Evolutionary conservation across 2,113 vertebrate species (phyloP).

Genomic region (Peucedramus taeniatus): DNA sequence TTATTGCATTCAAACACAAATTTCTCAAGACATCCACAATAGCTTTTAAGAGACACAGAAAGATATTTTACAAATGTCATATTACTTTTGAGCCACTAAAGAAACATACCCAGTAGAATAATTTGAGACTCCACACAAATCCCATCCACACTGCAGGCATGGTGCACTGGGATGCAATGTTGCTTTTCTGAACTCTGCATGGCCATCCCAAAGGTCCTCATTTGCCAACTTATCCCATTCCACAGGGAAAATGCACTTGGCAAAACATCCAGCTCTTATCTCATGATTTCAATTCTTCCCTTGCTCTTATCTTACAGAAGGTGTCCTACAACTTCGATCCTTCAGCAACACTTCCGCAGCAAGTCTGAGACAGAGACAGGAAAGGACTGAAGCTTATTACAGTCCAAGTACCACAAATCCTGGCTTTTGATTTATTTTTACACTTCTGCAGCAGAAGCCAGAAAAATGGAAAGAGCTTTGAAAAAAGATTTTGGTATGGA

Average conservation of each 20-base stretch:
- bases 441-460: background rate
- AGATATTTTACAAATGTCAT: background rate
- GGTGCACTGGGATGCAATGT: rapidly evolving
- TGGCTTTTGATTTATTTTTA: background rate
- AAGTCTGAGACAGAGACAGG: background rate
- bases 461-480: background rate
- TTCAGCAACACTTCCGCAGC: background rate
- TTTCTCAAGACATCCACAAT: background rate
- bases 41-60: background rate
- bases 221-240: background rate
- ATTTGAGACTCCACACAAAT: background rate
- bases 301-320: background rate
- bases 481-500: background rate
- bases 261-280: background rate
- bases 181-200: background rate
- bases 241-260: background rate
- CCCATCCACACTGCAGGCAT: rapidly evolving
- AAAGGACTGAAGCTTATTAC: background rate
- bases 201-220: background rate
- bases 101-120: background rate
- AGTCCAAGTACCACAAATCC: background rate
- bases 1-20: background rate
- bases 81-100: background rate
- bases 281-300: background rate
- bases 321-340: background rate